Percentiles rank a stretch among this genome's conserved stretches.
Evolutionary conservation across 2,797 vertebrate species (phyloP).

Genomic region (Bovichtus diacanthus): DNA sequence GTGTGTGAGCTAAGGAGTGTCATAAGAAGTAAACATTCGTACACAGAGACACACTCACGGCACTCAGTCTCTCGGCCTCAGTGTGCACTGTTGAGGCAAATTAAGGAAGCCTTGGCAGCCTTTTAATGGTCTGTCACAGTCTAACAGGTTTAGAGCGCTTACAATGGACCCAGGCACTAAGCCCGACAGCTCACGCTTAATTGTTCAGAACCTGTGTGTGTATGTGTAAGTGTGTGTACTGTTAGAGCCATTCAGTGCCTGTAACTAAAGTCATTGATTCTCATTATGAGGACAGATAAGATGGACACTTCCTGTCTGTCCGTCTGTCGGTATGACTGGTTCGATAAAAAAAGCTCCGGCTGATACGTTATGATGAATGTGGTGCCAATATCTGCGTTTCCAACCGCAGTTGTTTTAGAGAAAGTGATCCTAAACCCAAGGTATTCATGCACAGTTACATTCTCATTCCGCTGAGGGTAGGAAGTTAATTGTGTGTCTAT

Average conservation of each 20-base stretch:
- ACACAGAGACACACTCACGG: conserved; percentile 48
- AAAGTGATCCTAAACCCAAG: conserved; percentile 44
- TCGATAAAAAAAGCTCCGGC: conserved; percentile 56
- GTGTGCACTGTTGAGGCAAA: conserved; percentile 77
- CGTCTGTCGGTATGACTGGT: conserved; percentile 47
- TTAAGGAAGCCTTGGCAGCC: conserved; percentile 83
- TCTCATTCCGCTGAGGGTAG: conserved; percentile 18
- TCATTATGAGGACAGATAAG: conserved; percentile 77
- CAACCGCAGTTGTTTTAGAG: conserved; percentile 41
- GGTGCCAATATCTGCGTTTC: conserved; percentile 33
- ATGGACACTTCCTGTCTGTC: conserved; percentile 66
- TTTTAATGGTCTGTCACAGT: conserved; percentile 89
- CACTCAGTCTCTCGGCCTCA: conserved; percentile 72
- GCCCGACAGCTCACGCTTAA: conserved; percentile 85
- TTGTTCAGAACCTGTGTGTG: conserved; percentile 80
- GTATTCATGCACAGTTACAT: conserved; percentile 31
- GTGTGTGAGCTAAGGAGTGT: conserved; percentile 36
- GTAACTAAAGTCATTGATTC: conserved; percentile 78
- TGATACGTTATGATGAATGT: conserved; percentile 48
- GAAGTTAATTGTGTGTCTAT: conserved; percentile 41
- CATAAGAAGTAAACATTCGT: conserved; percentile 55
- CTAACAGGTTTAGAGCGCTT: conserved; percentile 85
- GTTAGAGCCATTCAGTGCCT: conserved; percentile 62
- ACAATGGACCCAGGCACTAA: conserved; percentile 85
- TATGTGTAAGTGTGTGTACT: conserved; percentile 50